Evolutionary conservation across 2,113 vertebrate species (phyloP).

Genomic region (Salvelinus alpinus): DNA sequence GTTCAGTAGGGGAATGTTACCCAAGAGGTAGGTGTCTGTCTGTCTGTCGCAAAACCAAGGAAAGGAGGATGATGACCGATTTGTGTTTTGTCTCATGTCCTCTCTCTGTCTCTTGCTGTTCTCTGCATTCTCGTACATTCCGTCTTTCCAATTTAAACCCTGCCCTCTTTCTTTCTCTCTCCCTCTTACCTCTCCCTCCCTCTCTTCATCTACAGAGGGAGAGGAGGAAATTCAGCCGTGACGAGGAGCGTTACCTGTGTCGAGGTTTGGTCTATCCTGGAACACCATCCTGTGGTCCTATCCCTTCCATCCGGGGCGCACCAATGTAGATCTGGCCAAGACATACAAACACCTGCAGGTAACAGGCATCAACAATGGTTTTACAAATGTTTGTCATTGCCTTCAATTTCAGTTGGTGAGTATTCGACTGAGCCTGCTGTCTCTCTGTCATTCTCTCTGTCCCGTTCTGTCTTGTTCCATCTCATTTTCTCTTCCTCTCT

Average conservation of each 20-base stretch:
- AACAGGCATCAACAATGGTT: conserved; percentile 7
- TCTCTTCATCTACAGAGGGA: conserved; percentile 15
- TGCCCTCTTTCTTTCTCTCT: too few relatives aligned
- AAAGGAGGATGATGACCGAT: not conserved
- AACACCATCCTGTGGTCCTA: conserved; percentile 69
- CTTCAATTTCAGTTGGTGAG: not conserved
- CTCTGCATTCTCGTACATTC: not conserved
- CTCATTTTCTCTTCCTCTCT: too few relatives aligned
- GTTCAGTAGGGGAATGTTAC: not conserved
- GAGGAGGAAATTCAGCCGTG: conserved; percentile 54
- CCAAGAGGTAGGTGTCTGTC: not conserved
- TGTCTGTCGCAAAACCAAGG: not conserved
- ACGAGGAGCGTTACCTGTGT: conserved; percentile 59
- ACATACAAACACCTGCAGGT: conserved; percentile 61
- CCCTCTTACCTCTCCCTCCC: not conserved
- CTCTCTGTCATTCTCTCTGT: conserved; percentile 5
- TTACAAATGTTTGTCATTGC: not conserved
- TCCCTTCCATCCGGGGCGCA: conserved; percentile 64
- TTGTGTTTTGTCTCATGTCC: not conserved
- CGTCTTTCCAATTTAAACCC: too few relatives aligned
- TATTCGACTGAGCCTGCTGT: not conserved
- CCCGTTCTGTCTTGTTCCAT: too few relatives aligned
- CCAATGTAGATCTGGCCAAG: conserved; percentile 64
- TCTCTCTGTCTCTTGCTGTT: not conserved
- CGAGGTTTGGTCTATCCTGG: conserved; percentile 63